Percentiles rank a stretch among this genome's conserved stretches.
Evolutionary conservation across 2,888 invertebrate genomes (phyloP).

Genomic region (Oscheius sp.): DNA sequence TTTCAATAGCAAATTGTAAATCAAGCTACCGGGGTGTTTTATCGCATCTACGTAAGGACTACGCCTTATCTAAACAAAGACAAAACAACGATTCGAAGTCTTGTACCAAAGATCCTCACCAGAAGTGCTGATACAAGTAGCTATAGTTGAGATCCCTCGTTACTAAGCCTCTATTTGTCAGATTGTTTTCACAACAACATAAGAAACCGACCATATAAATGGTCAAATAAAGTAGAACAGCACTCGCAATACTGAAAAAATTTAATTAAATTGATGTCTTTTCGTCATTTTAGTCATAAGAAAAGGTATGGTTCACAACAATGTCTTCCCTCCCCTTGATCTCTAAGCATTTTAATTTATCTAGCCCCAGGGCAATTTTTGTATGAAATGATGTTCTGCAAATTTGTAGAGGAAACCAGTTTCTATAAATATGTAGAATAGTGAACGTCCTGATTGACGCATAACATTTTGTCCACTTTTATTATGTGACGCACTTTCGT

Average conservation of each 20-base stretch:
- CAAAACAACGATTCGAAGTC: not conserved
- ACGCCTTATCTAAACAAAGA: not conserved
- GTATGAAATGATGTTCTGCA: too few relatives aligned
- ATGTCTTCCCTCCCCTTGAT: too few relatives aligned
- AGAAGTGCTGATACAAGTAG: conserved; percentile 42
- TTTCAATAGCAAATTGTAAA: not conserved
- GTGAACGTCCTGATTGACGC: too few relatives aligned
- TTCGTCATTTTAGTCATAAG: too few relatives aligned
- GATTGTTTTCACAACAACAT: conserved; percentile 58
- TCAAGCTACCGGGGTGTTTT: not conserved
- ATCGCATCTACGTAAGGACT: not conserved
- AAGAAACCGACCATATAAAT: conserved; percentile 59
- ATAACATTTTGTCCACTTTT: too few relatives aligned
- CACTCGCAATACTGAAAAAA: conserved; percentile 48
- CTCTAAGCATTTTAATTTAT: too few relatives aligned
- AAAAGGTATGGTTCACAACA: too few relatives aligned
- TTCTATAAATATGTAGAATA: too few relatives aligned
- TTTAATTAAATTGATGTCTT: too few relatives aligned
- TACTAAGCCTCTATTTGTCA: conserved; percentile 31
- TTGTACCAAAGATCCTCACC: conserved; percentile 31
- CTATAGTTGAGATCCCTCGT: conserved; percentile 45
- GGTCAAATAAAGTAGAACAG: conserved; percentile 51
- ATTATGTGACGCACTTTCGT: too few relatives aligned
- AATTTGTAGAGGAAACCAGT: too few relatives aligned
- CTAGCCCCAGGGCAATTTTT: too few relatives aligned